Percentiles rank a stretch among this genome's conserved stretches.
phyloP scores from a whole-genome alignment of 2,888 invertebrate species.

The Amblyjoppa fuscipennis region DNA sequence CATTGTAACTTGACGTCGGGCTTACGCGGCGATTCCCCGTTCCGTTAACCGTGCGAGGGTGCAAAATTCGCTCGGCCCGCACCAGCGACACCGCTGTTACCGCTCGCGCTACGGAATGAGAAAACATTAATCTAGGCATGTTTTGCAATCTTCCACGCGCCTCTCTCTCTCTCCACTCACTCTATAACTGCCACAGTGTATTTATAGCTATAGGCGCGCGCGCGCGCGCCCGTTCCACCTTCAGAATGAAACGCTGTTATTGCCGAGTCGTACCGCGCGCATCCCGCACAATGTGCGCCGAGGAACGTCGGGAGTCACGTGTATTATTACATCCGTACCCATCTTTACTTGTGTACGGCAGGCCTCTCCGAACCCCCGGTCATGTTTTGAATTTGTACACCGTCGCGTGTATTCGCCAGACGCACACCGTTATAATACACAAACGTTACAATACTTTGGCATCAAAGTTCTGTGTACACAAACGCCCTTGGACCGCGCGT shows the following conservation, averaged over 20 bases:
- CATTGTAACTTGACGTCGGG: slow-evolving; percentile 47
- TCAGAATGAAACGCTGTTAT: slow-evolving; percentile 83
- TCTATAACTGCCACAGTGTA: slow-evolving; percentile 51
- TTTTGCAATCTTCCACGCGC: slow-evolving; percentile 82
- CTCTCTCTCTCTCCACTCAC: slow-evolving; percentile 62
- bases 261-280: slow-evolving; percentile 81
- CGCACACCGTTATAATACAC: slow-evolving; percentile 37
- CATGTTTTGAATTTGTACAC: slow-evolving; percentile 20
- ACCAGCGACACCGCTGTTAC: slow-evolving; percentile 67
- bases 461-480: slow-evolving; percentile 46
- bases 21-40: background rate
- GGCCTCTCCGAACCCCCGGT: slow-evolving; percentile 26
- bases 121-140: slow-evolving; percentile 85
- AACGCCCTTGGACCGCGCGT: slow-evolving; percentile 15
- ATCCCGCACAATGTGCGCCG: slow-evolving; percentile 78
- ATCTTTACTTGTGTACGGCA: slow-evolving; percentile 47
- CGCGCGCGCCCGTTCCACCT: slow-evolving; percentile 43
- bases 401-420: slow-evolving; percentile 45
- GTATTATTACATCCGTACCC: slow-evolving; percentile 67
- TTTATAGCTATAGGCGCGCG: slow-evolving; percentile 21
- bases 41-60: slow-evolving; percentile 44
- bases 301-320: slow-evolving; percentile 42
- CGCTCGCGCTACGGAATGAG: slow-evolving; percentile 79
- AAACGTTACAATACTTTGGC: slow-evolving; percentile 30
- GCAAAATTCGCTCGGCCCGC: slow-evolving; percentile 43